These are phyloP conservation scores for Etheostoma cragini DNA, from an alignment of 2,113 vertebrate genomes.

Conservation along the genomic window DNA sequence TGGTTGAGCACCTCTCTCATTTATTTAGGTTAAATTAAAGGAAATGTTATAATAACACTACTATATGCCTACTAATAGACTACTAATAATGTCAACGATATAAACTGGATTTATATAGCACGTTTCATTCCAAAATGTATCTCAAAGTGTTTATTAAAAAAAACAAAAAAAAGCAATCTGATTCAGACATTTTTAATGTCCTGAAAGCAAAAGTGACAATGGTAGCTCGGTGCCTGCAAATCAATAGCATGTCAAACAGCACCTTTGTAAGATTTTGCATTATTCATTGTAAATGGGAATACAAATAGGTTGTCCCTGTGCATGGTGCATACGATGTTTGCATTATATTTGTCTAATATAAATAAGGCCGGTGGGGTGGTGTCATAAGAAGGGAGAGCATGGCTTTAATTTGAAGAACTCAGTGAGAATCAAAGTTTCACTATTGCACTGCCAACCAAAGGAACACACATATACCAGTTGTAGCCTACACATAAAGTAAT, in stretches of 20 bases:
- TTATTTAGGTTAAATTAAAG: background rate
- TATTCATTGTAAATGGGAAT: background rate
- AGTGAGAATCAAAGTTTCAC: background rate
- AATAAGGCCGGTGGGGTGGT: conserved; percentile 15
- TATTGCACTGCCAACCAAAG: background rate
- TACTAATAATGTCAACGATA: background rate
- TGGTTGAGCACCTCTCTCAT: background rate
- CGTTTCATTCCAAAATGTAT: background rate
- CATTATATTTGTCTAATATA: conserved; percentile 55
- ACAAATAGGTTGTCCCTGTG: background rate
- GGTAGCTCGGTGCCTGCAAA: background rate
- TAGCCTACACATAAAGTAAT: background rate
- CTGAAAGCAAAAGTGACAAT: background rate
- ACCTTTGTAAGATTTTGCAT: background rate
- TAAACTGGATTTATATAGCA: background rate
- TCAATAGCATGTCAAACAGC: background rate
- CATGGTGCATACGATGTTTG: conserved; percentile 31
- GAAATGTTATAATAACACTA: background rate
- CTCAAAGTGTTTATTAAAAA: background rate
- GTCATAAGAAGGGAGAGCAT: background rate
- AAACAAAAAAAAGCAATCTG: too few species aligned
- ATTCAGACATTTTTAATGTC: background rate
- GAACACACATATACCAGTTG: background rate
- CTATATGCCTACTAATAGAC: background rate
- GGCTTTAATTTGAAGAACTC: background rate